Base-by-base conservation (phyloP, 2,888 invertebrate species). In the Dorcus parallelipipedus region DNA sequence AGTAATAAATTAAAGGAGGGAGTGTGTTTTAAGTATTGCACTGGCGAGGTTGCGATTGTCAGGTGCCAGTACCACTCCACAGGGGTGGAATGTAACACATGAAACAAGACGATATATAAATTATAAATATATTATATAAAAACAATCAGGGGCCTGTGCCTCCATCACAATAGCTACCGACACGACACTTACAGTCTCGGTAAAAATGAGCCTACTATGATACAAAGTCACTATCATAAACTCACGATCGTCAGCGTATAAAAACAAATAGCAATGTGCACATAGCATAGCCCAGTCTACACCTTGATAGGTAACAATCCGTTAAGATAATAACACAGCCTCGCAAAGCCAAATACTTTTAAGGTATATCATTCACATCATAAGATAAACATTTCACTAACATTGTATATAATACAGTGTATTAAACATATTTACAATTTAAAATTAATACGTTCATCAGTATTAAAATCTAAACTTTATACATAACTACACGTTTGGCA, bases 331-430 rank as follows among this genome's bases (percentile, higher is more conserved):
- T 69, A 80, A 82, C 82, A 83, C 83, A 83, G 82, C 82, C 82
- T 82, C 81, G 78, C 82, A 79, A 82, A 82, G 81, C 82, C 80
- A 82, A 82, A 82, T 82, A 82, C 82, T 79, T 80, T 80, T 80
- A 76, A 79, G 79, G 79, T 81, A 77, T 58, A 58, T 61, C 65
- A 64, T 64, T 64, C 67, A 72, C 68, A 66, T 66, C 63, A 63
- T 63, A 66, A 64, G 66, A 63, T 64, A 60, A 66, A 66, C 65
- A 68, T 66, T 70, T 70, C 67, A 70, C 69, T 70, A 69, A 69
- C 67, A 66, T 66, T 65, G 61, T 66, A 68, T 69, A 67, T 61
- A 64, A 62, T 61, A 64, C 59, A 59, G 58, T 54, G 60, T 76
- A 76, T 75, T 67, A 75, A 76, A 76, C 76, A 76, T 76, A 76